Evolutionary conservation across 1,140 invertebrate genomes (phyloP).

Genomic region (Nasonia longicornis): DNA sequence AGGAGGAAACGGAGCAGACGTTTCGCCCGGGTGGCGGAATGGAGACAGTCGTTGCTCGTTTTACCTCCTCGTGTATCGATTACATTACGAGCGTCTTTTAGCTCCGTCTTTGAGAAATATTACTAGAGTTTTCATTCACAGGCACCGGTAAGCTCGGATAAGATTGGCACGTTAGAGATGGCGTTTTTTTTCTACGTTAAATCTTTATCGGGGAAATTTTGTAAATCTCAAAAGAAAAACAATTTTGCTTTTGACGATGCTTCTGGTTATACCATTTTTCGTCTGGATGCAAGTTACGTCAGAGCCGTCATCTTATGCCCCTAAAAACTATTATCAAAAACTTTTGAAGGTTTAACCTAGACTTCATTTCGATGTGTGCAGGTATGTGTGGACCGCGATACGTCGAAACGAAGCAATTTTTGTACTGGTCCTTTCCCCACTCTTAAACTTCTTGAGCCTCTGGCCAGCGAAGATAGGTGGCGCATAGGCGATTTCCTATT

Average conservation of each 20-base stretch:
- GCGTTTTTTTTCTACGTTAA: neutral
- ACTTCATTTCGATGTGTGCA: too few species aligned
- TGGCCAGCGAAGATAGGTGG: too few species aligned
- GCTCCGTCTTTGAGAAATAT: neutral
- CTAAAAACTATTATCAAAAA: too few species aligned
- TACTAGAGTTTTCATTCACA: conserved; percentile 11
- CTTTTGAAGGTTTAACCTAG: too few species aligned
- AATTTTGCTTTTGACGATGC: neutral
- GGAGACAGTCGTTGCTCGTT: conserved; percentile 20
- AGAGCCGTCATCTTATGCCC: too few species aligned
- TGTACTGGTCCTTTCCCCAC: too few species aligned
- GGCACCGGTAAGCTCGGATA: neutral
- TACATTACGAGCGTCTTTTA: conserved; percentile 2
- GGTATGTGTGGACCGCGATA: too few species aligned
- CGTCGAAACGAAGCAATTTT: too few species aligned
- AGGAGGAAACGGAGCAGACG: neutral
- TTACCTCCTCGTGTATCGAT: conserved; percentile 11
- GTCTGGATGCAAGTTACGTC: too few species aligned
- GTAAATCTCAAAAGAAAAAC: neutral
- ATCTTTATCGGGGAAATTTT: neutral
- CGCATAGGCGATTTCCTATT: too few species aligned
- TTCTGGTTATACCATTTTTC: too few species aligned
- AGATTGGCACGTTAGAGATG: neutral
- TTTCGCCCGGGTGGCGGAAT: neutral
- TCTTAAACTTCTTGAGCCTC: too few species aligned